Evolutionary conservation across 92 coral and sea anemone species (phyloP), one percentile per base, ranked within the genome.

Genomic region (Meandrina meandrites): DNA sequence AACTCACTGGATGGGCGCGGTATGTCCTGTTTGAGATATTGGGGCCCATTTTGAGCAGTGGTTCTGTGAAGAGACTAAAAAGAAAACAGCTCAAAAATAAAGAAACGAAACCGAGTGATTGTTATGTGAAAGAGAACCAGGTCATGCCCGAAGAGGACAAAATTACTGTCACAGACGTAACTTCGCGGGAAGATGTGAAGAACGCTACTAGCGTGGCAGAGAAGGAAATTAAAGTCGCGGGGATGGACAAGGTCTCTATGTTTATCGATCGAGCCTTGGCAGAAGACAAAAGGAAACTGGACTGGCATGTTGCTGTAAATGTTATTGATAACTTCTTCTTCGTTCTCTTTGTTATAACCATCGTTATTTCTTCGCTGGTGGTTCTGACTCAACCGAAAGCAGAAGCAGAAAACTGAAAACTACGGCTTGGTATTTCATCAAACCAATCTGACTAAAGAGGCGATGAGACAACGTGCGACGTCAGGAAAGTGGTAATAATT

Each of bases 281-380:
- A 13, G 95, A 92, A 34, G 96, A 73, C 14, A 68, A 58, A 35
- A 40, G 93, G 2, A 83, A 86, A 75, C 87, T 89, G 19, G 98
- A 96, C 60, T 96, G 98, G 98, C 97, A 96, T 51, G 86, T 91
- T 8, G 94, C 93, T n/a, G 89, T 92, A 57, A 76, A 84, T 19
- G 87, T 96, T 15, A 84, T 96, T 57, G 98, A 96, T 80, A 88
- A 95, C 75, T 66, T 96, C 6, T 96, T 96, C 77, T 96, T 96
- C 84, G 89, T 91, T 73, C 48, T 89, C 51, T 96, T 94, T 40
- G 50, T 96, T 13, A n/a, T 96, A 4, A 90, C 94, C 36, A 91
- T 94, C 84, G 17, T 91, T 18, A 50, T 92, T 66, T 90, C 95
- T 18, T 89, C 91, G 66, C 69, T 92, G 48, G 79, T 84, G 50